Evolutionary conservation across 2,888 invertebrate species (phyloP).

Genomic region (Rhimphoctona megacephalus): DNA sequence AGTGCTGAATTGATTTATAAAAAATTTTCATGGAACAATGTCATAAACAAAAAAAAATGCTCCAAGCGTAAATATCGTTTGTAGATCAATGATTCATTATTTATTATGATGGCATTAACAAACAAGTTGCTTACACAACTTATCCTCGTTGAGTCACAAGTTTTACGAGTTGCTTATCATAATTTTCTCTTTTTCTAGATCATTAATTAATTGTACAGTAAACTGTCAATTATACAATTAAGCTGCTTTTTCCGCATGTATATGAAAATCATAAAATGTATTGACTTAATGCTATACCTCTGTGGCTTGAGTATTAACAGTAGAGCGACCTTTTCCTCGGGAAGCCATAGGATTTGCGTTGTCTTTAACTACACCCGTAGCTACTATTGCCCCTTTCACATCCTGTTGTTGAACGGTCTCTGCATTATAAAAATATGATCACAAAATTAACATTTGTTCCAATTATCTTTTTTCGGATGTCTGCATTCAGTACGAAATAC

Average conservation of each 20-base stretch:
- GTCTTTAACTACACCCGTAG: constrained; percentile 77
- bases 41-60: neutral
- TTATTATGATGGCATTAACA: constrained; percentile 10
- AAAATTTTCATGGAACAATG: neutral
- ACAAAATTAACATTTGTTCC: neutral
- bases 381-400: constrained; percentile 71
- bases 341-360: constrained; percentile 70
- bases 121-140: constrained; percentile 8
- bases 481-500: neutral
- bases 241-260: neutral
- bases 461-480: neutral
- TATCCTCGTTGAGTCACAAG: constrained; percentile 10
- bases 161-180: constrained; percentile 12
- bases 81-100: constrained; percentile 15
- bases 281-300: constrained; percentile 81
- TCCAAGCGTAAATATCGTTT: constrained; percentile 52
- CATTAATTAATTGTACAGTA: no score
- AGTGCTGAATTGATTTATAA: constrained; percentile 17
- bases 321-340: constrained; percentile 77
- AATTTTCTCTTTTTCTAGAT: constrained; percentile 8
- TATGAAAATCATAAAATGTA: constrained; percentile 29
- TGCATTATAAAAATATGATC: constrained; percentile 48
- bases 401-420: constrained; percentile 75
- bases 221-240: neutral
- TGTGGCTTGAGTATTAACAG: constrained; percentile 76